phyloP scores from a whole-genome alignment of 1,140 invertebrate species.

The Eulimnadia texana region DNA sequence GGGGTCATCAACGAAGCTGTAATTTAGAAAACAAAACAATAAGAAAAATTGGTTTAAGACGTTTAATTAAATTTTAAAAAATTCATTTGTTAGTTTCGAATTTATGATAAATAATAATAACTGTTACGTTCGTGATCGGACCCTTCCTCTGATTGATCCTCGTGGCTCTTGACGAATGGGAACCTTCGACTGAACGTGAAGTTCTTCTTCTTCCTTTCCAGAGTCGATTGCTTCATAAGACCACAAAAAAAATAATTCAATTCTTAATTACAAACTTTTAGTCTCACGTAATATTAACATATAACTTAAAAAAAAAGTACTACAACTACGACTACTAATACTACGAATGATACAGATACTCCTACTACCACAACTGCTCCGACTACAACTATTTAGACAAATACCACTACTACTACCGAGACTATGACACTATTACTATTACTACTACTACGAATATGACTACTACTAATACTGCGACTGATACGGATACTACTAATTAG shows the following conservation, averaged over 20 bases:
- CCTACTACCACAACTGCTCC: no score
- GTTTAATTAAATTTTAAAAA: conserved; percentile 18
- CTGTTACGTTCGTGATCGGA: conserved; percentile 91
- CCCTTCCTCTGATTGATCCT: conserved; percentile 92
- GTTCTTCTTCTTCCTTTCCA: conserved; percentile 94
- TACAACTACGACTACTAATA: no score
- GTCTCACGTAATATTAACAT: no score
- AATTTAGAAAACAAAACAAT: conserved; percentile 17
- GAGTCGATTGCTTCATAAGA: conserved; percentile 57
- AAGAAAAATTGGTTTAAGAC: conserved; percentile 17
- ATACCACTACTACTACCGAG: no score
- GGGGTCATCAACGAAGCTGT: conserved; percentile 19
- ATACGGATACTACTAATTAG: no score
- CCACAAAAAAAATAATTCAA: conserved; percentile 15
- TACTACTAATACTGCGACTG: no score
- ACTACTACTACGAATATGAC: no score
- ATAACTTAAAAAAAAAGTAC: no score
- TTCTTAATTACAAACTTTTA: no score
- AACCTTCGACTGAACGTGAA: conserved; percentile 95
- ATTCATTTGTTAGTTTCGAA: conserved; percentile 19
- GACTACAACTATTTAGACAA: no score
- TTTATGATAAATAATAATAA: conserved; percentile 18
- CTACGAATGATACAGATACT: no score
- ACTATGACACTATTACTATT: no score
- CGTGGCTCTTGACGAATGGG: conserved; percentile 97